Evolutionary conservation across 1,140 invertebrate genomes (phyloP).

Genomic region (Goniozus legneri): DNA sequence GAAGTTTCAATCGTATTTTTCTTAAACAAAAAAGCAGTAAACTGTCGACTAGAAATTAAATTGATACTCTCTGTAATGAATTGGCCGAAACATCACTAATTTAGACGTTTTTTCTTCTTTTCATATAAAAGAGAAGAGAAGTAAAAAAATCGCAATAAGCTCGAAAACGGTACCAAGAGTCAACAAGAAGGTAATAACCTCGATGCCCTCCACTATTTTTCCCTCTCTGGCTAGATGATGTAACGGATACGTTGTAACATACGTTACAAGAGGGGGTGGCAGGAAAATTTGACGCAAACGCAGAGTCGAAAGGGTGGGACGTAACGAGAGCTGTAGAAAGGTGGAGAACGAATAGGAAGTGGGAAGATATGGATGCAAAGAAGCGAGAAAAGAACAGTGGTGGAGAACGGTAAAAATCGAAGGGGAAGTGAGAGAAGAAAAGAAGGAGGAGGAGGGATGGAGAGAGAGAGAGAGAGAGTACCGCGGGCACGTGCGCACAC

Average conservation of each 20-base stretch:
- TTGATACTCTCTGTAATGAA: too few species aligned
- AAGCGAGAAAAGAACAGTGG: not conserved
- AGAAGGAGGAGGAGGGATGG: not conserved
- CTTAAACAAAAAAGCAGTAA: too few species aligned
- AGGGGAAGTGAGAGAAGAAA: not conserved
- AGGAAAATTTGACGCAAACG: not conserved
- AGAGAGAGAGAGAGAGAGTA: not conserved
- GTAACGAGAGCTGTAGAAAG: not conserved
- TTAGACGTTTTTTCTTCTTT: too few species aligned
- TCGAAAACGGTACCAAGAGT: too few species aligned
- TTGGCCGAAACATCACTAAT: too few species aligned
- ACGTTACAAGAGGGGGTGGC: not conserved
- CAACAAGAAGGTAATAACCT: too few species aligned
- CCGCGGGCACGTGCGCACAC: conserved; percentile 5
- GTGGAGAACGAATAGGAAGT: not conserved
- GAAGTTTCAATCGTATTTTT: too few species aligned
- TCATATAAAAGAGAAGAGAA: too few species aligned
- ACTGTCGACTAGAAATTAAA: too few species aligned
- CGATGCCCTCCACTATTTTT: too few species aligned
- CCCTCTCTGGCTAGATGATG: too few species aligned
- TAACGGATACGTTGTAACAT: not conserved
- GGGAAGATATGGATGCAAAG: not conserved
- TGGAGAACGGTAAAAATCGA: not conserved
- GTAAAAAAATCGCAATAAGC: too few species aligned
- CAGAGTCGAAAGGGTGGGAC: not conserved